Evolutionary conservation across 2,888 invertebrate species (phyloP).

Genomic region (Scelioninae gen. 1): DNA sequence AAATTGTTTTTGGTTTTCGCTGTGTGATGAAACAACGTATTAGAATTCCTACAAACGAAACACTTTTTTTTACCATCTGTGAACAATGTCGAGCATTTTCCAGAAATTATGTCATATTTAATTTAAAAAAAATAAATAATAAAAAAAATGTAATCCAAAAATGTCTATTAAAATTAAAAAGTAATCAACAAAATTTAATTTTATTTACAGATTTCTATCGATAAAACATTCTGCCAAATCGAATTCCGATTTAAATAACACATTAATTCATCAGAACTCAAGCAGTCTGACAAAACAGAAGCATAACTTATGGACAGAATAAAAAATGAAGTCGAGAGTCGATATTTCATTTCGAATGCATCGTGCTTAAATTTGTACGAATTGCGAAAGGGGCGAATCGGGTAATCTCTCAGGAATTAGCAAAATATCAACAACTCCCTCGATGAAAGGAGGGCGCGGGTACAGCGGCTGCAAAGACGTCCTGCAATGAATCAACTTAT

Average conservation of each 20-base stretch:
- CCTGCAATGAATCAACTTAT: slow-evolving; percentile 84
- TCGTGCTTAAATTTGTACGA: slow-evolving; percentile 62
- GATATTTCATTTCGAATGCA: slow-evolving; percentile 73
- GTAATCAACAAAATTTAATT: not conserved
- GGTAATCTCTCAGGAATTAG: slow-evolving; percentile 80
- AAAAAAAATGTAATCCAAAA: too few relatives aligned
- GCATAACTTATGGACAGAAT: slow-evolving; percentile 70
- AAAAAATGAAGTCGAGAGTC: slow-evolving; percentile 72
- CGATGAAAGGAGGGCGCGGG: slow-evolving; percentile 66
- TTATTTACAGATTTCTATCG: not conserved
- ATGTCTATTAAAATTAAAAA: too few relatives aligned
- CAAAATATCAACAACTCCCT: slow-evolving; percentile 79
- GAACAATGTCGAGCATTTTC: too few relatives aligned
- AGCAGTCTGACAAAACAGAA: slow-evolving; percentile 49
- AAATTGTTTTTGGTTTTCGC: not conserved
- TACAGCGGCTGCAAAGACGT: slow-evolving; percentile 74
- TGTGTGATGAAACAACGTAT: slow-evolving; percentile 4
- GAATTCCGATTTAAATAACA: slow-evolving; percentile 32
- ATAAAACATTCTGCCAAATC: slow-evolving; percentile 3
- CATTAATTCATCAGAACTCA: slow-evolving; percentile 43
- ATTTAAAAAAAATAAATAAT: not conserved
- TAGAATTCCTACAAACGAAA: not conserved
- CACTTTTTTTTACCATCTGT: too few relatives aligned
- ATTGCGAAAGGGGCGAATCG: slow-evolving; percentile 71
- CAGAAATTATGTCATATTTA: too few relatives aligned